A percentile compares a stretch with the other conserved stretches of the same genome.
Conservation (phyloP, 2,113 vertebrate genomes). For the Notothenia coriiceps region DNA sequence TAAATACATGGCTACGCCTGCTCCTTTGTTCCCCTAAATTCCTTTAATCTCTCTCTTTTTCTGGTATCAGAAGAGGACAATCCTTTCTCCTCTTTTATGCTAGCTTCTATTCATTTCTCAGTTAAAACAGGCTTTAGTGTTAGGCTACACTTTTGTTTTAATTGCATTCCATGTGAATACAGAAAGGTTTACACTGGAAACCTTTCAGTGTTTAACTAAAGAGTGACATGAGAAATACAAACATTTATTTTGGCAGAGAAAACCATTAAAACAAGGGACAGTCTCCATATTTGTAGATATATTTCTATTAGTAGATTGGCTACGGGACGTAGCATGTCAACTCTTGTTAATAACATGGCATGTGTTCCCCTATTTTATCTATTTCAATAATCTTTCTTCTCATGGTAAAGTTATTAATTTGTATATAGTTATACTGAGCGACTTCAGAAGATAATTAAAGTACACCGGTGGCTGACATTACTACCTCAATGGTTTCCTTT, state of each 20-base stretch:
- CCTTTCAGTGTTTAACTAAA: no score
- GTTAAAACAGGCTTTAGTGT: no score
- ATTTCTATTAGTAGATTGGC: neutral
- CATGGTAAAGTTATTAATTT: neutral
- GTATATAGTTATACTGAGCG: neutral
- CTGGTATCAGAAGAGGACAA: neutral
- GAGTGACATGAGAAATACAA: no score
- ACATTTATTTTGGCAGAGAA: neutral
- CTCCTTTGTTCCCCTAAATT: slow-evolving; percentile 88
- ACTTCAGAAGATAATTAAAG: neutral
- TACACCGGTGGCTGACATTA: neutral
- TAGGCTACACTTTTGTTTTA: no score
- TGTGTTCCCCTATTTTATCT: no score
- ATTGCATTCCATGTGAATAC: no score
- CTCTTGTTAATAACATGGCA: neutral
- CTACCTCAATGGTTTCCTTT: slow-evolving; percentile 5
- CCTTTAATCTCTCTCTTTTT: neutral
- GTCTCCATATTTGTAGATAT: neutral
- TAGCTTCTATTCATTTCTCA: neutral
- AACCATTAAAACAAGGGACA: neutral
- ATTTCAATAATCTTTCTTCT: no score
- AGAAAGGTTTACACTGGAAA: no score
- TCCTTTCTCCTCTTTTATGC: neutral
- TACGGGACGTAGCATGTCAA: neutral
- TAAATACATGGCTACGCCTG: slow-evolving; percentile 91